A percentile compares a stretch with the other conserved stretches of the same genome.
phyloP scores from a whole-genome alignment of 2,113 vertebrate genomes.

The Agelaius tricolor region DNA sequence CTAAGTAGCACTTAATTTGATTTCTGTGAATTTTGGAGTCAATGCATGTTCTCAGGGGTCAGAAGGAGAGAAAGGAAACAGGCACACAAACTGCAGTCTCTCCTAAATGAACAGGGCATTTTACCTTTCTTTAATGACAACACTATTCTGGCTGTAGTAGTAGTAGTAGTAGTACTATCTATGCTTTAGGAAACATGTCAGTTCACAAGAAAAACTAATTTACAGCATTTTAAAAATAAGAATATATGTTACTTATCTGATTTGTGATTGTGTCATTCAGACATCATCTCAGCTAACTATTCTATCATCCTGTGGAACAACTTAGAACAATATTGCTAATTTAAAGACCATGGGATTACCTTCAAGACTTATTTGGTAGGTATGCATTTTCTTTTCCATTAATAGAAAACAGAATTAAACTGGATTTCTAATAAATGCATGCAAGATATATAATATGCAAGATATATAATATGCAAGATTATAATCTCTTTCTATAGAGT shows the following conservation, averaged over 20 bases:
- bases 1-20: constrained; percentile 42
- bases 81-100: background rate
- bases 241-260: background rate
- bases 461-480: no score
- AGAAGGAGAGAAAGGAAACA: background rate
- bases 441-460: no score
- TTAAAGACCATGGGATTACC: background rate
- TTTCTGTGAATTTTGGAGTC: constrained; percentile 43
- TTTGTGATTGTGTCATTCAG: background rate
- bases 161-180: background rate
- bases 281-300: background rate
- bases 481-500: background rate
- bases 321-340: background rate
- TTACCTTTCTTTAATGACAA: background rate
- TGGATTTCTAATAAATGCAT: background rate
- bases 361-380: background rate
- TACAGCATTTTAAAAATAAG: background rate
- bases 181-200: background rate
- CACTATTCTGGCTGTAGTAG: background rate
- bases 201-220: background rate
- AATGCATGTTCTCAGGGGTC: background rate
- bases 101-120: background rate
- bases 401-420: background rate
- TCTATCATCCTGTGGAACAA: background rate
- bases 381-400: background rate